phyloP scores from a whole-genome alignment of 2,888 invertebrate genomes.

The Melanchra persicariae region DNA sequence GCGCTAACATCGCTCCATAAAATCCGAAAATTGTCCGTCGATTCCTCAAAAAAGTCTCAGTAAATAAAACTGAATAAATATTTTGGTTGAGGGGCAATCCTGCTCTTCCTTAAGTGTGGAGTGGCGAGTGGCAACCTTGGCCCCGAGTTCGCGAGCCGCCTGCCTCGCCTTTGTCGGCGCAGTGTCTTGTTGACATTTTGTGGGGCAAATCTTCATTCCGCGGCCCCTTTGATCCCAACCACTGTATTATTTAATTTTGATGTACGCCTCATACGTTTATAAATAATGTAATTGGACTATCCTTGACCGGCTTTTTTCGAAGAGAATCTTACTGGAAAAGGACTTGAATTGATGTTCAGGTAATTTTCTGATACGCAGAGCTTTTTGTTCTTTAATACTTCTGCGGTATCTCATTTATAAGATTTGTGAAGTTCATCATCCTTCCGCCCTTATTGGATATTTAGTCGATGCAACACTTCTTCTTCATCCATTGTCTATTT shows the following conservation, averaged over 20 bases:
- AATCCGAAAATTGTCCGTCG: no score
- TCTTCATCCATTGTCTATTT: not conserved
- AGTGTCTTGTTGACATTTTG: slow-evolving; percentile 87
- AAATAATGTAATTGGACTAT: slow-evolving; percentile 67
- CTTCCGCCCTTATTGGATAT: not conserved
- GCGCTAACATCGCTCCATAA: no score
- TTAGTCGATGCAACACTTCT: no score
- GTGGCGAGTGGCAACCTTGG: slow-evolving; percentile 58
- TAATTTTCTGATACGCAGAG: slow-evolving; percentile 16
- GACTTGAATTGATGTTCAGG: slow-evolving; percentile 22
- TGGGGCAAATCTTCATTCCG: slow-evolving; percentile 89
- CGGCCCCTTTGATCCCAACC: slow-evolving; percentile 85
- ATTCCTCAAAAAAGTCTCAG: not conserved
- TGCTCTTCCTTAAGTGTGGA: slow-evolving; percentile 32
- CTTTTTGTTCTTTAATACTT: slow-evolving; percentile 9
- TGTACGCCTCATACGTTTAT: slow-evolving; percentile 75
- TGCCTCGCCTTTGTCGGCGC: slow-evolving; percentile 82
- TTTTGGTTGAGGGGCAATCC: slow-evolving; percentile 20
- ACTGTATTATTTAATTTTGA: slow-evolving; percentile 86
- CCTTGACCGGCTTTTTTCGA: slow-evolving; percentile 48
- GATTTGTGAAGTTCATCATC: not conserved
- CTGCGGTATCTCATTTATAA: slow-evolving; percentile 1
- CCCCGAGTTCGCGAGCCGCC: slow-evolving; percentile 18
- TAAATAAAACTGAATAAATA: not conserved
- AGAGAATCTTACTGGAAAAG: slow-evolving; percentile 34